Base-by-base conservation (phyloP, 2,888 invertebrate genomes). In the Arrhopalites spinosus region DNA sequence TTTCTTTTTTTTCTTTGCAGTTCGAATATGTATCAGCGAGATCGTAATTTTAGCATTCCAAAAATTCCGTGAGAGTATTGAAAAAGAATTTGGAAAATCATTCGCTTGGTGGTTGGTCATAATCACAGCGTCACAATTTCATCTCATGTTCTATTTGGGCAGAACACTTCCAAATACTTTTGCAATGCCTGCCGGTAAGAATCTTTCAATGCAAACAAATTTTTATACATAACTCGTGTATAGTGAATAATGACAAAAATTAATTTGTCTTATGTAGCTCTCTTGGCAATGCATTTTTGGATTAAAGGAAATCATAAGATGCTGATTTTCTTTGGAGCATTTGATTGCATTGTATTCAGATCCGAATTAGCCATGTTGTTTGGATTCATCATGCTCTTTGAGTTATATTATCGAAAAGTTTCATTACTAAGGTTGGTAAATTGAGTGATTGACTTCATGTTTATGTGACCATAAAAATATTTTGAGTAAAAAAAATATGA, bases 81-180 rank as follows among this genome's bases (percentile, higher is more conserved):
- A 90, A 83, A 90, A 90, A 80, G 88, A 91, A 76, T 96, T 93
- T 87, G 96, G 97, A 17, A 85, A 87, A 75, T 89, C 90, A 81
- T 92, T 93, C 84, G 89, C 92, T 8, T 89, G 91, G 85, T 95
- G 95, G 95, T 92, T 92, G 84, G 89, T 92, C 27, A 86, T 91
- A 5, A 90, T 98, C 75, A 95, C 94, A 1, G 89, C 92, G 25
- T 91, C 96, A 0, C 99, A 99, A 86, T 99, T 98, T 86, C 99
- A 99, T 87, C 96, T 98, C 85, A 92, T 98, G 90, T 99, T 96
- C 86, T 99, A 99, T 85, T 90, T 95, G 86, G 94, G 95, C 83
- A 90, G 99, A 77, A 92, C 97, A 15, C 88, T 99, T 83, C 98
- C 99, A 74, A 99, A 99, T 86, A 93, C 93, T 45, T 93, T 98